Percentiles rank a stretch among this genome's conserved stretches.
Evolutionary conservation across 2,797 vertebrate species (phyloP).

Genomic region (Chelon auratus): DNA sequence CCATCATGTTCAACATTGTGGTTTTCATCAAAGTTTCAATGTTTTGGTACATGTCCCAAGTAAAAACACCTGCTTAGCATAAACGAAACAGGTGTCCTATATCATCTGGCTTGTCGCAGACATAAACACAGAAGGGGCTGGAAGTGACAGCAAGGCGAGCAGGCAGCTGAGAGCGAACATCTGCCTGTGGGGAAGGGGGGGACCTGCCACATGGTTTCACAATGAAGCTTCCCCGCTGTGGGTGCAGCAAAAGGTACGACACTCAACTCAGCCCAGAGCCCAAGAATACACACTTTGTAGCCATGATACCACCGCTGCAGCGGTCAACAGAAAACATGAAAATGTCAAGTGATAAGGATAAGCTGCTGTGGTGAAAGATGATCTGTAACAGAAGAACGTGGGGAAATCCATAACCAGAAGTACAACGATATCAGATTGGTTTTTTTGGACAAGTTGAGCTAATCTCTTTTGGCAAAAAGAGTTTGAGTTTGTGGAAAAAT

Average conservation of each 20-base stretch:
- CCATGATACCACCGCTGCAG: background rate
- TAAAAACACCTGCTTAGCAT: constrained; percentile 63
- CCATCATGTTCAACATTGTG: constrained; percentile 13
- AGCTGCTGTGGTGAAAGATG: constrained; percentile 39
- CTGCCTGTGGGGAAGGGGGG: constrained; percentile 46
- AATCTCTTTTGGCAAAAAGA: constrained; percentile 20
- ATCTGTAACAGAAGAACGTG: constrained; percentile 52
- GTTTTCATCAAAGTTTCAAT: constrained; percentile 47
- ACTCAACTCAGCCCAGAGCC: background rate
- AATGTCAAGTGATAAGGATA: constrained; percentile 58
- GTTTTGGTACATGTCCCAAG: constrained; percentile 41
- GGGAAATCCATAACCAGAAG: constrained; percentile 53
- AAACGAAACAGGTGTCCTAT: constrained; percentile 65
- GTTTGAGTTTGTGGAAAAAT: constrained; percentile 19
- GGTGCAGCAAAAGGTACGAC: constrained; percentile 13
- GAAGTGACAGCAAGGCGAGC: constrained; percentile 26
- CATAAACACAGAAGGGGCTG: constrained; percentile 29
- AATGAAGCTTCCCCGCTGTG: constrained; percentile 27
- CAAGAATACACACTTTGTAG: background rate
- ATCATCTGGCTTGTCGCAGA: constrained; percentile 30
- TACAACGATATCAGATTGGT: background rate
- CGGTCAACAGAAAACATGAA: background rate
- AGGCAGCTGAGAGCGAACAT: constrained; percentile 47
- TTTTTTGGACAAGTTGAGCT: constrained; percentile 1
- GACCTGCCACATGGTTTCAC: constrained; percentile 47